Base-by-base conservation (phyloP, 2,113 vertebrate species). In the Myotis yumanensis region DNA sequence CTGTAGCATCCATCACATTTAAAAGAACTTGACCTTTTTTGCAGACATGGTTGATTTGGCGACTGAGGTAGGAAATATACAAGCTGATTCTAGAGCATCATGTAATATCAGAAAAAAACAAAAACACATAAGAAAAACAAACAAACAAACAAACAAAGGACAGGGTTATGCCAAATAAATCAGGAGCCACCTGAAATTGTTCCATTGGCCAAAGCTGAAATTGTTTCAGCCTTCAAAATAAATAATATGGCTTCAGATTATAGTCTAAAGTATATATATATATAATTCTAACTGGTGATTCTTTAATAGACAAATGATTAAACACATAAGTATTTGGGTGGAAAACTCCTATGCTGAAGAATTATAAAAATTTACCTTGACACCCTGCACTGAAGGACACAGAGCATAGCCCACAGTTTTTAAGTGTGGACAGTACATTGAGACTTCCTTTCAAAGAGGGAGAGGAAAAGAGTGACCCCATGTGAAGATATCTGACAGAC, bases 101-200 rank as follows among this genome's bases (percentile, higher is more conserved):
- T 69, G 5, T 43, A 32, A 20, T 40, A 8, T 7, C 37, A 82
- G 54, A 82, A 82, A 72, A 7, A 22, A 43, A 43, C 43, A 43
- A 43, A 11, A 23, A 66, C 69, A 76, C 12, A 75, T 17, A 43
- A 2, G 28, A 46, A 75, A 5, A 73, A 40, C 17, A 5, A 25
- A 46, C 22, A 32, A 32, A 35, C 46, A 28, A 16, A 6, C 2
- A 5, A 1, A 6, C 2, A 5, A 1, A 57, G 11, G 35, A 16
- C 52, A 54, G 52, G 40, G 46, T 52, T 54, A 43, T 48, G 23
- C 54, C 17, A 72, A 72, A 20, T 37, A 5, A 14, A 11, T 48
- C 18, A 30, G 15, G 77, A 37, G 18, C 52, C 46, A 52, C 77
- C 10, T 52, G 23, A 51, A 66, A 89, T 11, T 40, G 16, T 25